Evolutionary conservation across 1,140 invertebrate genomes (phyloP), one percentile per base, ranked within the genome.

Genomic region (Dendrolimus kikuchii): DNA sequence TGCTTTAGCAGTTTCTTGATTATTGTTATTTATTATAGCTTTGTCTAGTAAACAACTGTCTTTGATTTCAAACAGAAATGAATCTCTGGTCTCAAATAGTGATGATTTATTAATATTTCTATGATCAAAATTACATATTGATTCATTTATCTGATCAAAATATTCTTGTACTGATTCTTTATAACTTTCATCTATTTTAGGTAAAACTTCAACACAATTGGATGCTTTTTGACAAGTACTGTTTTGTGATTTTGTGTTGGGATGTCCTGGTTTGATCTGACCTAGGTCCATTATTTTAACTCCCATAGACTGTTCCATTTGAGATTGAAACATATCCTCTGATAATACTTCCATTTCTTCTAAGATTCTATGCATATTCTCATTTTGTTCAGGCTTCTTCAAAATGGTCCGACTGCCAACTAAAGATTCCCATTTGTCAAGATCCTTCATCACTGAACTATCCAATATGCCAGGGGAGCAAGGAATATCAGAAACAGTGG

Each of bases 81-180:
- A 83, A 57, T 83, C 77, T 60, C 66, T 81, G 7, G 72, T 75
- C 58, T 83, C 77, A 76, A 79, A 74, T 23, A 79, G 44, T 10
- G 48, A 69, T 43, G 48, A 57, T 51, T 57, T 66, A 48, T 66
- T 57, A 49, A 62, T 65, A 62, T 59, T 71, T 40, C 45, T 71
- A 57, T 58, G 57, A 60, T 58, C 46, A 40, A 59, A 43, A 38
- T 62, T 55, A 40, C 39, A 46, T 41, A 84, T 74, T 37, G 81
- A 74, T 56, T 84, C 60, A 74, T 82, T 81, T 43, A 82, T 57
- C 4, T 57, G 39, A 53, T 83, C 61, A 57, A 82, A 82, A 51
- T 59, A 70, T 5, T 81, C 53, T 54, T 76, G 71, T 5, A 82
- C 59, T 40, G 70, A 61, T 9, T 74, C 62, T 57, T 58, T 69